These are phyloP conservation scores for Dilophus febrilis DNA, from an alignment of 2,888 invertebrate species.

Conservation along the genomic window DNA sequence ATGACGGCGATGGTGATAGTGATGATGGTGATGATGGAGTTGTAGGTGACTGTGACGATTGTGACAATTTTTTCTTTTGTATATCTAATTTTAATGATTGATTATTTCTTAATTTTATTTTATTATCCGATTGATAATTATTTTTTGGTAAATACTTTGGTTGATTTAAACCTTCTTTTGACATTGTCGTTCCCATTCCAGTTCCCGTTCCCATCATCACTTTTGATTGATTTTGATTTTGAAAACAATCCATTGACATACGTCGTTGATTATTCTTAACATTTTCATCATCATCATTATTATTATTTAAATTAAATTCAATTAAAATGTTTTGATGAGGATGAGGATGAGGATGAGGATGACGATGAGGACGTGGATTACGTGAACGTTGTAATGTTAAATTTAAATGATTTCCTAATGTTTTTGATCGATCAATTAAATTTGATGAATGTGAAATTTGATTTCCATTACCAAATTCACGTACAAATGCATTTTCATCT, in stretches of 20 bases:
- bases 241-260: slow-evolving; percentile 46
- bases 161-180: slow-evolving; percentile 35
- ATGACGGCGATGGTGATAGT: too few species aligned
- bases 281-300: slow-evolving; percentile 10
- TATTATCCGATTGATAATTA: slow-evolving; percentile 14
- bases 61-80: slow-evolving; percentile 7
- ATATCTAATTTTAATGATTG: too few species aligned
- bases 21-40: neutral
- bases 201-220: too few species aligned
- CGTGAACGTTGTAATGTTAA: too few species aligned
- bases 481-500: slow-evolving; percentile 55
- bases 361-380: too few species aligned
- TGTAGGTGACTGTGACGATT: slow-evolving; percentile 1
- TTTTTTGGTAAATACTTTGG: slow-evolving; percentile 34
- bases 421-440: slow-evolving; percentile 9
- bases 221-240: too few species aligned
- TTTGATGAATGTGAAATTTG: slow-evolving; percentile 20
- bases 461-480: slow-evolving; percentile 39
- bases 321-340: too few species aligned
- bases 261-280: slow-evolving; percentile 23
- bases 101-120: too few species aligned
- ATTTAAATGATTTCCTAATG: slow-evolving; percentile 19
- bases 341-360: too few species aligned
- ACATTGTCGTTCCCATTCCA: too few species aligned
- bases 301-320: slow-evolving; percentile 19